A percentile compares a stretch with the other conserved stretches of the same genome.
Conservation (phyloP, 2,888 invertebrate species). For the Gymnoscelis rufifasciata region DNA sequence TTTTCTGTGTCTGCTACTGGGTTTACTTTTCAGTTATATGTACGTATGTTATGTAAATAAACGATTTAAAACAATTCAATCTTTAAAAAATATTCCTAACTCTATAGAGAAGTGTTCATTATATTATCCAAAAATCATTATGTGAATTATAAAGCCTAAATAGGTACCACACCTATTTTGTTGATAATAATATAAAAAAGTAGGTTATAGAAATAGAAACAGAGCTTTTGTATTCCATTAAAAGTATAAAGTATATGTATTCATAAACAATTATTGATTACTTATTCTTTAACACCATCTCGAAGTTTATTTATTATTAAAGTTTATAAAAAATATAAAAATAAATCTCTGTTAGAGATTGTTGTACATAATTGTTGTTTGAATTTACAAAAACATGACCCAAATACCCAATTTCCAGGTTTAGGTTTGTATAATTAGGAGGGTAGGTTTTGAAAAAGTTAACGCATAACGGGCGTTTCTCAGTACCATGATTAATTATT, state of each 20-base stretch:
- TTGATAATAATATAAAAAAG: slow-evolving; percentile 20
- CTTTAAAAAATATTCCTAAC: slow-evolving; percentile 47
- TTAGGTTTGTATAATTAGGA: not conserved
- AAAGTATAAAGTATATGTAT: slow-evolving; percentile 40
- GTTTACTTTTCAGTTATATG: slow-evolving; percentile 39
- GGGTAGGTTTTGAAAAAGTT: no score
- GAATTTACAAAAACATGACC: slow-evolving; percentile 30
- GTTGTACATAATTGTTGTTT: slow-evolving; percentile 55
- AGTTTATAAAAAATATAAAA: slow-evolving; percentile 46
- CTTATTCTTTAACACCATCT: slow-evolving; percentile 36
- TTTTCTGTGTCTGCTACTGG: no score
- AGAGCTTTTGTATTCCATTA: slow-evolving; percentile 47
- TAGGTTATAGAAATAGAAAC: slow-evolving; percentile 30
- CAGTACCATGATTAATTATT: no score
- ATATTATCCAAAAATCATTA: slow-evolving; percentile 28
- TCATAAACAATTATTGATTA: slow-evolving; percentile 36
- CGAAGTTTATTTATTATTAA: slow-evolving; percentile 41
- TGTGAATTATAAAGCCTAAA: slow-evolving; percentile 28
- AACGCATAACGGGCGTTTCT: no score
- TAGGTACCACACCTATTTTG: slow-evolving; percentile 9
- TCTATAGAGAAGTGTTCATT: slow-evolving; percentile 24
- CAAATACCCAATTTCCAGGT: not conserved
- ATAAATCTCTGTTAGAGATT: slow-evolving; percentile 48
- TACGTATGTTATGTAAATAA: slow-evolving; percentile 75
- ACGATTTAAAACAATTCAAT: slow-evolving; percentile 53